Percentiles rank a stretch among this genome's conserved stretches.
phyloP scores from a whole-genome alignment of 2,797 vertebrate genomes.

The Glyptemys insculpta region DNA sequence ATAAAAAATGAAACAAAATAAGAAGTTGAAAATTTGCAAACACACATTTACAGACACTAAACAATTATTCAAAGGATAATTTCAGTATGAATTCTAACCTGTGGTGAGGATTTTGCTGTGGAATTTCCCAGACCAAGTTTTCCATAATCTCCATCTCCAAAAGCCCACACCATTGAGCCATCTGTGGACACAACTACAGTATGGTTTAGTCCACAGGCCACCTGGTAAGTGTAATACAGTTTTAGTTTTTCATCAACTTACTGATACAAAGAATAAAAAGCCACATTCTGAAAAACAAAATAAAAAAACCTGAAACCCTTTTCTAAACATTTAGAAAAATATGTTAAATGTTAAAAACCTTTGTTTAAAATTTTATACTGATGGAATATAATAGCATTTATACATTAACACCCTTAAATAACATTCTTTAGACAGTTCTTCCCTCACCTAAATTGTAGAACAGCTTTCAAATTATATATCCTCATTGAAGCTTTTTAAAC shows the following conservation, averaged over 20 bases:
- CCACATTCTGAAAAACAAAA: not conserved
- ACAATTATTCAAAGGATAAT: not conserved
- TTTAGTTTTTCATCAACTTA: not conserved
- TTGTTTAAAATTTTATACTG: not conserved
- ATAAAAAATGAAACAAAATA: not conserved
- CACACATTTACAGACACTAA: not conserved
- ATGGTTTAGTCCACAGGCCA: conserved; percentile 89
- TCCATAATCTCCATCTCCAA: conserved; percentile 90
- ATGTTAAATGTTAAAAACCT: not conserved
- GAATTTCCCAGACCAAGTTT: conserved; percentile 89
- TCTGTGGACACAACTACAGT: conserved; percentile 87
- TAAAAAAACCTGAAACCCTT: accelerated
- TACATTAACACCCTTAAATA: not conserved
- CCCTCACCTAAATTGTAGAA: not conserved
- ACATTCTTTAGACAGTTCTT: not conserved
- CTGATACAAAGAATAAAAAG: not conserved
- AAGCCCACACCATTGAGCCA: conserved; percentile 90
- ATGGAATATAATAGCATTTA: not conserved
- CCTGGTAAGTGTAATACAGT: conserved; percentile 70
- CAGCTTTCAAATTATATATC: accelerated
- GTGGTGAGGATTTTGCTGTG: conserved; percentile 88
- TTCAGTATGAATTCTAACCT: conserved; percentile 73
- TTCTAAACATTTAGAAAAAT: not conserved
- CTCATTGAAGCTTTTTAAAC: not conserved
- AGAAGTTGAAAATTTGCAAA: not conserved